These are phyloP conservation scores for Brachionus sp. DNA, from an alignment of 1,140 invertebrate species.

Conservation along the genomic window DNA sequence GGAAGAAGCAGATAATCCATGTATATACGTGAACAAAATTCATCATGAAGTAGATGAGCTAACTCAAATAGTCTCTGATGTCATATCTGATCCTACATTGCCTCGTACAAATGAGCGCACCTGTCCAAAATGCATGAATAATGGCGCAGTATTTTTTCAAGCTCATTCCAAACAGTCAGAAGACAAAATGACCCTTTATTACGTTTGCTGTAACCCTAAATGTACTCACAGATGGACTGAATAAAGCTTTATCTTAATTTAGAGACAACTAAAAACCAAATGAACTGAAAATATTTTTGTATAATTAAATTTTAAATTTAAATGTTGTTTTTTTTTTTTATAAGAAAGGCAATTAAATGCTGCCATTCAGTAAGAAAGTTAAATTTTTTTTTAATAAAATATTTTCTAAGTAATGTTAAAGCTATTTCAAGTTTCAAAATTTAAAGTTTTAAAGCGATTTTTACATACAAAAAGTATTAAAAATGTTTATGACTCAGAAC, in stretches of 20 bases:
- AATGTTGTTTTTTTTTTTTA: background rate
- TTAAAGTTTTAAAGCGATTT: background rate
- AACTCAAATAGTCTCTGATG: constrained; percentile 66
- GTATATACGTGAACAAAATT: constrained; percentile 99
- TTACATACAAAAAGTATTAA: background rate
- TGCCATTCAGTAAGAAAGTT: background rate
- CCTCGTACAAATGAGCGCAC: constrained; percentile 96
- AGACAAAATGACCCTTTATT: constrained; percentile 98
- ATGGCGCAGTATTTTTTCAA: constrained; percentile 89
- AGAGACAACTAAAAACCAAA: background rate
- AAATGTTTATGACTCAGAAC: background rate
- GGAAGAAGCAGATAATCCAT: constrained; percentile 90
- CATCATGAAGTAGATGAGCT: constrained; percentile 87
- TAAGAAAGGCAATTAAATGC: background rate
- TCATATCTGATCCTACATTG: constrained; percentile 93
- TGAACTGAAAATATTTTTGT: background rate
- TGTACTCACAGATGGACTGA: constrained; percentile 97
- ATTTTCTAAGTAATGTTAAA: background rate
- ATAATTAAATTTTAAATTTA: background rate
- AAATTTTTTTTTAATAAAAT: background rate
- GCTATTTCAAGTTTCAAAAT: background rate
- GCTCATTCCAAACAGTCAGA: constrained; percentile 89
- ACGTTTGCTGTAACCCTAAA: constrained; percentile 88
- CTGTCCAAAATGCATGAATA: constrained; percentile 88
- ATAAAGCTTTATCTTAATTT: constrained; percentile 61